Conservation (phyloP, 2,113 vertebrate genomes). For the Dromaius novaehollandiae region DNA sequence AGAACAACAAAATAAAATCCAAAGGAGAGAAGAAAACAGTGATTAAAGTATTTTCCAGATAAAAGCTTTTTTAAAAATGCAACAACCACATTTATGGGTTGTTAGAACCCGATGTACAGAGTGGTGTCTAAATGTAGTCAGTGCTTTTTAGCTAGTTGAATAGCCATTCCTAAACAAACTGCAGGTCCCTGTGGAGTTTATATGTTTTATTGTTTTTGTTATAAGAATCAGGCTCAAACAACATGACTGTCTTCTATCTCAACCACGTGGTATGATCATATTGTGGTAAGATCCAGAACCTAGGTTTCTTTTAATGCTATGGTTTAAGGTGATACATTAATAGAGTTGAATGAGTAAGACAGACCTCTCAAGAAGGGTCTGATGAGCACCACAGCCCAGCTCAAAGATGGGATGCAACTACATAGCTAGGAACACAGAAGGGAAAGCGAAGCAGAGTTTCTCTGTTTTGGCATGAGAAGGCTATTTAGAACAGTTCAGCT, state of each 20-base stretch:
- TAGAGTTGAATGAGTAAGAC: not conserved
- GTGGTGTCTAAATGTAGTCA: not conserved
- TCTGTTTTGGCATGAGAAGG: not conserved
- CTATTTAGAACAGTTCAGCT: not conserved
- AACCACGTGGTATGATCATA: not conserved
- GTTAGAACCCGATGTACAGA: not conserved
- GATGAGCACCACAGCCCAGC: not conserved
- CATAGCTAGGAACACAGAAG: not conserved
- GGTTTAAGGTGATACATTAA: not conserved
- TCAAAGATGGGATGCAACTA: not conserved
- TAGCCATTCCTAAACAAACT: not conserved
- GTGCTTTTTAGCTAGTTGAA: not conserved
- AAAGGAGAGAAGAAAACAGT: not conserved
- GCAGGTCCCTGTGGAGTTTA: not conserved
- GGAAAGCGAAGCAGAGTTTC: not conserved
- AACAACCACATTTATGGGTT: not conserved
- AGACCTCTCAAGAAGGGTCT: not conserved
- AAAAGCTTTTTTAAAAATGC: conserved; percentile 7
- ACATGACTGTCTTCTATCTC: not conserved
- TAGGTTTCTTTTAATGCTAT: not conserved
- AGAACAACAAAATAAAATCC: not conserved
- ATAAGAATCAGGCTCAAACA: not conserved
- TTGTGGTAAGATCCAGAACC: not conserved
- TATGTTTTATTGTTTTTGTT: not conserved
- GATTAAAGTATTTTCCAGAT: not conserved